Percentiles rank a stretch among this genome's conserved stretches.
Evolutionary conservation across 23 tunicate genomes (phyloP).

Genomic region (Corella eumyota): DNA sequence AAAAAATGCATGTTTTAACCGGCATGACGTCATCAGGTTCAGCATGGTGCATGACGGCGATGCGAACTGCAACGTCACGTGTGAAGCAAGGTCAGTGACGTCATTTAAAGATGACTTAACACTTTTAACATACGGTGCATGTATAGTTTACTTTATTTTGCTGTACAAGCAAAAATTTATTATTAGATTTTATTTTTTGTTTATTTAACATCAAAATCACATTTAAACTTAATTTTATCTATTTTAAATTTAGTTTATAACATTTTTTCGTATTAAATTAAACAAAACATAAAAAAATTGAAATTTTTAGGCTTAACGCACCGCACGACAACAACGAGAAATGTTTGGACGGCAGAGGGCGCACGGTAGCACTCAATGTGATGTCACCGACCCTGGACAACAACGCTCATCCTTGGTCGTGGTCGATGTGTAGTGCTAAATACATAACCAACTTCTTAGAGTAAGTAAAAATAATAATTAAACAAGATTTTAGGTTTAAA

Average conservation of each 20-base stretch:
- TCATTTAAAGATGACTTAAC: not conserved
- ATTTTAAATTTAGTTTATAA: too few species aligned
- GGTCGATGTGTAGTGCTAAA: conserved; percentile 88
- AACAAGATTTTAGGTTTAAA: not conserved
- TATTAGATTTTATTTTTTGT: too few species aligned
- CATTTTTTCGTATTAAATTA: too few species aligned
- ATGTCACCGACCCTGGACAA: conserved; percentile 91
- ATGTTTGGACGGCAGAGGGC: conserved; percentile 47
- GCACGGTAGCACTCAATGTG: conserved; percentile 33
- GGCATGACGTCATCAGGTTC: conserved; percentile 17
- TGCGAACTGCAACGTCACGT: conserved; percentile 22
- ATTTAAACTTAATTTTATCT: too few species aligned
- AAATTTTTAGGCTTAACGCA: conserved; percentile 51
- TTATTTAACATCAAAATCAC: too few species aligned
- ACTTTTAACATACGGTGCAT: not conserved
- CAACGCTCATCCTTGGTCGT: conserved; percentile 86
- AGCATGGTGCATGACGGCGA: conserved; percentile 27
- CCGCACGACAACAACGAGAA: conserved; percentile 87
- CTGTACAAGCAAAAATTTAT: too few species aligned
- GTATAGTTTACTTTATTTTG: too few species aligned
- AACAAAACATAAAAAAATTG: too few species aligned
- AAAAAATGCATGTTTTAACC: conserved; percentile 3
- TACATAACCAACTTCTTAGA: conserved; percentile 73
- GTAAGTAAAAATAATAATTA: conserved; percentile 55
- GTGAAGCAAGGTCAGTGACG: not conserved